Percentiles rank a stretch among this genome's conserved stretches.
Conservation (phyloP, 2,888 invertebrate species). For the Diogma glabrata region DNA sequence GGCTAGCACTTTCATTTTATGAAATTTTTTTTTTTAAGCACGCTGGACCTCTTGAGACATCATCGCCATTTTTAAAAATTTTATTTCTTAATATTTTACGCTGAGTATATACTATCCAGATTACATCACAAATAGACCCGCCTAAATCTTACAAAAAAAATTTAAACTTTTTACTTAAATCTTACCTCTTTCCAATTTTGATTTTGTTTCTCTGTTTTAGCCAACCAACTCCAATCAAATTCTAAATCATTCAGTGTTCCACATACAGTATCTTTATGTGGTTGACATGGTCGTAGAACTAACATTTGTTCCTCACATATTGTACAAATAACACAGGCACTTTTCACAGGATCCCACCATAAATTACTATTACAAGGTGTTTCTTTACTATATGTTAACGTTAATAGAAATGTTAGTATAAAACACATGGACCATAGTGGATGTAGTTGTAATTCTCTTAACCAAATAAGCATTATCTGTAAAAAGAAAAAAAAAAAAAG, state of each 20-base stretch:
- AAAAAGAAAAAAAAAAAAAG: neutral
- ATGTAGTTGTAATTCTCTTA: constrained; percentile 7
- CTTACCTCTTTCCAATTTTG: constrained; percentile 34
- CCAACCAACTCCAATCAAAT: constrained; percentile 47
- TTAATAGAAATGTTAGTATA: constrained; percentile 7
- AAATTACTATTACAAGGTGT: constrained; percentile 43
- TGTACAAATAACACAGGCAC: constrained; percentile 58
- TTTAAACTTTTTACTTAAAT: too few relatives aligned
- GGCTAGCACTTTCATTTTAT: too few relatives aligned
- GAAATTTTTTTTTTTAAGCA: too few relatives aligned
- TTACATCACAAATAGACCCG: too few relatives aligned
- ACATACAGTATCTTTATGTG: constrained; percentile 64
- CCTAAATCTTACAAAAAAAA: too few relatives aligned
- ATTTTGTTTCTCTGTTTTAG: constrained; percentile 32
- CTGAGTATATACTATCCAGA: too few relatives aligned
- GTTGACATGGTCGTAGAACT: constrained; percentile 59
- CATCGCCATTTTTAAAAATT: too few relatives aligned
- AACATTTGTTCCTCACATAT: constrained; percentile 51
- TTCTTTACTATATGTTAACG: neutral
- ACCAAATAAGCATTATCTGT: constrained; percentile 6
- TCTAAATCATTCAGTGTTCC: constrained; percentile 54
- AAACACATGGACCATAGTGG: constrained; percentile 5
- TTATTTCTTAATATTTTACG: too few relatives aligned
- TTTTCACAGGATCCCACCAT: constrained; percentile 57
- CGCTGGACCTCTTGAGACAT: too few relatives aligned